A percentile compares a stretch with the other conserved stretches of the same genome.
Evolutionary conservation across 2,797 vertebrate species (phyloP).

Genomic region (Poecilia velifera): DNA sequence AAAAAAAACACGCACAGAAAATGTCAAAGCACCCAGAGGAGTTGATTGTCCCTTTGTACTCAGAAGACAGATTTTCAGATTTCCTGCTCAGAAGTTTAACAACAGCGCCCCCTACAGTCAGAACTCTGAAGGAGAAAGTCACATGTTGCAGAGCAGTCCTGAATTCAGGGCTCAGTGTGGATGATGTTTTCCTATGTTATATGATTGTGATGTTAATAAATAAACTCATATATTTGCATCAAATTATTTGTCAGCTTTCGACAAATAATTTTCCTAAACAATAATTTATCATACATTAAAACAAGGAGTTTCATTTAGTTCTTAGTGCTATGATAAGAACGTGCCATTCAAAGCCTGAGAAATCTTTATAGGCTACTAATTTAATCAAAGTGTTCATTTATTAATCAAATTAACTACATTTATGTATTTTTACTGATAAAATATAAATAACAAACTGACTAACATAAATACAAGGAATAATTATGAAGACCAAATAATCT

Average conservation of each 20-base stretch:
- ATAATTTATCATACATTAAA: background rate
- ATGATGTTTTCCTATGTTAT: too few species aligned
- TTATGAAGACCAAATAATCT: background rate
- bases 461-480: background rate
- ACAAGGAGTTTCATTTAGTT: background rate
- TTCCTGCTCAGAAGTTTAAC: too few species aligned
- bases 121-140: too few species aligned
- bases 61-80: too few species aligned
- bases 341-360: too few species aligned
- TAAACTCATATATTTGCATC: background rate
- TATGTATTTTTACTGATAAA: background rate
- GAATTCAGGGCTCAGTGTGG: too few species aligned
- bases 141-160: too few species aligned
- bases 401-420: background rate
- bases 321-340: background rate
- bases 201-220: background rate
- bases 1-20: too few species aligned
- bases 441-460: background rate
- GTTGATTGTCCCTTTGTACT: too few species aligned
- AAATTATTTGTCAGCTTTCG: background rate
- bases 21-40: too few species aligned
- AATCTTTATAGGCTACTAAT: background rate
- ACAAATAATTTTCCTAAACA: background rate
- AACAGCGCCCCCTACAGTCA: too few species aligned
- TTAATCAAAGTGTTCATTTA: background rate